Evolutionary conservation across 1,140 invertebrate genomes (phyloP).

Genomic region (Eurosta solidaginis): DNA sequence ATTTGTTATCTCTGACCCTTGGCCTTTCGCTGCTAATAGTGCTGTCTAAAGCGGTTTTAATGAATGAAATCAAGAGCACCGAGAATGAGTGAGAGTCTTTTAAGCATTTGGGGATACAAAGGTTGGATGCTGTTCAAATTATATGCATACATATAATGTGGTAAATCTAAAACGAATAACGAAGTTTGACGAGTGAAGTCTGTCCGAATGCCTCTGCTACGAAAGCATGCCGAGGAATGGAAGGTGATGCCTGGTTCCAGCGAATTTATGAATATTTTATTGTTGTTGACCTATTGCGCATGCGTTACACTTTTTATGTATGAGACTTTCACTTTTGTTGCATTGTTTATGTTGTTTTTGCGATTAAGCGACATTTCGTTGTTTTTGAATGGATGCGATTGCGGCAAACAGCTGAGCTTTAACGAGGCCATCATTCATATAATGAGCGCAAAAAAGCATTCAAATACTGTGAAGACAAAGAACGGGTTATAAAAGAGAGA

Average conservation of each 20-base stretch:
- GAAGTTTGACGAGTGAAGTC: too few species aligned
- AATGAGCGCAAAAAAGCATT: background rate
- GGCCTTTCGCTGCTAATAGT: too few species aligned
- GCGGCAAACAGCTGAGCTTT: background rate
- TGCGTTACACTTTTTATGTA: conserved; percentile 17
- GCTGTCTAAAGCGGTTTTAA: background rate
- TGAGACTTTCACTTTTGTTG: background rate
- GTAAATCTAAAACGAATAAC: too few species aligned
- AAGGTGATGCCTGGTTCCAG: background rate
- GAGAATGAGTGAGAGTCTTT: background rate
- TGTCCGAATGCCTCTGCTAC: too few species aligned
- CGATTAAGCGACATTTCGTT: background rate
- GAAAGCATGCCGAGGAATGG: too few species aligned
- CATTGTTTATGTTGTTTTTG: conserved; percentile 2
- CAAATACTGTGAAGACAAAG: background rate
- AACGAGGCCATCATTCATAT: conserved; percentile 11
- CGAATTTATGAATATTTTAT: conserved; percentile 1
- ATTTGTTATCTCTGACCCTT: too few species aligned
- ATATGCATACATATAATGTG: too few species aligned
- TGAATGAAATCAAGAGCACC: conserved; percentile 9
- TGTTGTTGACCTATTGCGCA: background rate
- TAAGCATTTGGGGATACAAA: too few species aligned
- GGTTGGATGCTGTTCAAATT: too few species aligned
- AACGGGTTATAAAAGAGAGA: background rate
- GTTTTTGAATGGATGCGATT: background rate